These are phyloP conservation scores for Stenotaenia linearis DNA, from an alignment of 2,888 invertebrate genomes.

Conservation along the genomic window DNA sequence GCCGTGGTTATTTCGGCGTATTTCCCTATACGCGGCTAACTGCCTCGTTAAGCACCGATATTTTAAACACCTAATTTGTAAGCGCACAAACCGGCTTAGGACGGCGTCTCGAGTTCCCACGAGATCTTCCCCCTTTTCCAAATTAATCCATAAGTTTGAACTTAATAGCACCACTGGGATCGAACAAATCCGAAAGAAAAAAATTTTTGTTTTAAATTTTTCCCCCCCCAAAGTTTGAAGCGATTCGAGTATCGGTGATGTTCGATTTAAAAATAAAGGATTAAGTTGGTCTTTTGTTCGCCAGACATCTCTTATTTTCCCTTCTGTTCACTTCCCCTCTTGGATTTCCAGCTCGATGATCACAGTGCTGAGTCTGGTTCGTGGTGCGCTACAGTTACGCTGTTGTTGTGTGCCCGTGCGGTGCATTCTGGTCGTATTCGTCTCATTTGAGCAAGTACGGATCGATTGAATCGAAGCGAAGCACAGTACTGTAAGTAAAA, in stretches of 20 bases:
- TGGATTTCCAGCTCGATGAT: too few species aligned
- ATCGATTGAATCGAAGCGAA: background rate
- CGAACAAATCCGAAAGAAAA: background rate
- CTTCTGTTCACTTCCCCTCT: too few species aligned
- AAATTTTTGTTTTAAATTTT: too few species aligned
- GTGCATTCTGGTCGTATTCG: too few species aligned
- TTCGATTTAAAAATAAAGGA: too few species aligned
- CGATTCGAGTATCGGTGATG: background rate
- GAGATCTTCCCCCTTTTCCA: background rate
- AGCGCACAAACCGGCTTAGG: background rate
- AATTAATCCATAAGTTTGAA: slow-evolving; percentile 11
- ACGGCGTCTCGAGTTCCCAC: background rate
- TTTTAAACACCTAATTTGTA: slow-evolving; percentile 14
- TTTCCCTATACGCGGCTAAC: background rate
- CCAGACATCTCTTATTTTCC: too few species aligned
- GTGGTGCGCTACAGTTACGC: too few species aligned
- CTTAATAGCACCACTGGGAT: background rate
- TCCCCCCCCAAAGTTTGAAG: background rate
- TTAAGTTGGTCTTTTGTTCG: too few species aligned
- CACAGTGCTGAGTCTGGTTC: too few species aligned
- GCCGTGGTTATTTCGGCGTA: background rate
- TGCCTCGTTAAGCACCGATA: background rate
- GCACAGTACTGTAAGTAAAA: background rate
- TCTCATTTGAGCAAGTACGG: background rate
- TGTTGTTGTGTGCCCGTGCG: too few species aligned